These are phyloP conservation scores for Pollenia labialis DNA, from an alignment of 2,888 invertebrate species.

Conservation along the genomic window DNA sequence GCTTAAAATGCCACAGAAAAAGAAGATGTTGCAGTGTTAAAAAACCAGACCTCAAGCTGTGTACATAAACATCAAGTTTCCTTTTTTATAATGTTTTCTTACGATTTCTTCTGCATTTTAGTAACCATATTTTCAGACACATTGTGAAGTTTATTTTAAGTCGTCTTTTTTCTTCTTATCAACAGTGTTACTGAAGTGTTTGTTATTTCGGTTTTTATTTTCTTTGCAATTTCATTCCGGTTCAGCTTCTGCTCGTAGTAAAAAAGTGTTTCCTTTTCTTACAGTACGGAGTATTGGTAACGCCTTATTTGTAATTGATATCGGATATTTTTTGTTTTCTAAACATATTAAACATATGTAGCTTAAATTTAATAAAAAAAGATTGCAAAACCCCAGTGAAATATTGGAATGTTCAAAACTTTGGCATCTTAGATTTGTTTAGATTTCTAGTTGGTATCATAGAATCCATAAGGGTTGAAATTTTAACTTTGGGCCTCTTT, in stretches of 20 bases:
- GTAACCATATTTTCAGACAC: conserved; percentile 60
- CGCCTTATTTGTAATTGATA: conserved; percentile 73
- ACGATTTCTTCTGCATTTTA: conserved; percentile 22
- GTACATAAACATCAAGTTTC: conserved; percentile 65
- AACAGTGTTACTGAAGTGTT: conserved; percentile 15
- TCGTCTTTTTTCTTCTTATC: background rate
- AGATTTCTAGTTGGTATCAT: too few relatives aligned
- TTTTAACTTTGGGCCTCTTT: too few relatives aligned
- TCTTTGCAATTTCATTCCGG: conserved; percentile 44
- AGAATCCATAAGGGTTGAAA: too few relatives aligned
- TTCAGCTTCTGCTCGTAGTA: conserved; percentile 18
- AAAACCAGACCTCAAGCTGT: conserved; percentile 65
- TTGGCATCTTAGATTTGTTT: too few relatives aligned
- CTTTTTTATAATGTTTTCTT: conserved; percentile 10
- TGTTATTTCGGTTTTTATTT: background rate
- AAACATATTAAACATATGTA: conserved; percentile 48
- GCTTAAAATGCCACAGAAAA: background rate
- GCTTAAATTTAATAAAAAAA: conserved; percentile 32
- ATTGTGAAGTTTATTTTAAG: conserved; percentile 47
- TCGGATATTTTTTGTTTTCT: conserved; percentile 34
- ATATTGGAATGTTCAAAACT: background rate
- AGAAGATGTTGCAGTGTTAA: conserved; percentile 4
- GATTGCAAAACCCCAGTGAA: background rate
- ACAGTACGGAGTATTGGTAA: conserved; percentile 58
- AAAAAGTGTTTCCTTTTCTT: conserved; percentile 45